These are phyloP conservation scores for Limnephilus auricula DNA, from an alignment of 2,888 invertebrate genomes.

Conservation along the genomic window DNA sequence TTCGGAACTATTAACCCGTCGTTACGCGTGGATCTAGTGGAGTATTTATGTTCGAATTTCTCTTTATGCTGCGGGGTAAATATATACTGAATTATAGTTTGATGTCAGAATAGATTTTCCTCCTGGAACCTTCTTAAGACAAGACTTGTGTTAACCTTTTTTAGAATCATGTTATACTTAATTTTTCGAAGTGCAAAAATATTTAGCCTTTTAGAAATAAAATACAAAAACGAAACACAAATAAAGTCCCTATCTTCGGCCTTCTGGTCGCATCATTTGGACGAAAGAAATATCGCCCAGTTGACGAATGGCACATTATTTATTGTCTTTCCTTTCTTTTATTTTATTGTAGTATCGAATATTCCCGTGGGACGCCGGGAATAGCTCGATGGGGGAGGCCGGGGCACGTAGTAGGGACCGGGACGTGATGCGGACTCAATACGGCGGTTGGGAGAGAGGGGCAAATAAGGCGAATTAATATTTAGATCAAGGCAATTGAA, in stretches of 20 bases:
- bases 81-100: too few species aligned
- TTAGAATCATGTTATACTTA: not conserved
- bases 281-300: slow-evolving; percentile 63
- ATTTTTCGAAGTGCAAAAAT: not conserved
- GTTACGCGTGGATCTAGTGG: too few species aligned
- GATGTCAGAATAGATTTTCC: too few species aligned
- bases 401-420: slow-evolving; percentile 47
- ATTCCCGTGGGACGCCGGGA: slow-evolving; percentile 54
- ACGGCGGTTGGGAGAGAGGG: not conserved
- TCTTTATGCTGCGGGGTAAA: too few species aligned
- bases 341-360: slow-evolving; percentile 68
- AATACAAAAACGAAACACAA: not conserved
- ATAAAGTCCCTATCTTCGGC: slow-evolving; percentile 46
- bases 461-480: not conserved
- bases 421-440: slow-evolving; percentile 31
- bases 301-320: slow-evolving; percentile 66
- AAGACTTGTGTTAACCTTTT: too few species aligned
- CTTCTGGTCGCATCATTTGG: slow-evolving; percentile 36
- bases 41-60: too few species aligned
- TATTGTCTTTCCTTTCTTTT: slow-evolving; percentile 65
- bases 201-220: not conserved
- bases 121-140: too few species aligned
- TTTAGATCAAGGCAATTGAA: not conserved
- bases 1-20: too few species aligned
- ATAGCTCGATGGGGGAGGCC: slow-evolving; percentile 11